phyloP scores from a whole-genome alignment of 2,797 vertebrate species.

The Antrozous pallidus region DNA sequence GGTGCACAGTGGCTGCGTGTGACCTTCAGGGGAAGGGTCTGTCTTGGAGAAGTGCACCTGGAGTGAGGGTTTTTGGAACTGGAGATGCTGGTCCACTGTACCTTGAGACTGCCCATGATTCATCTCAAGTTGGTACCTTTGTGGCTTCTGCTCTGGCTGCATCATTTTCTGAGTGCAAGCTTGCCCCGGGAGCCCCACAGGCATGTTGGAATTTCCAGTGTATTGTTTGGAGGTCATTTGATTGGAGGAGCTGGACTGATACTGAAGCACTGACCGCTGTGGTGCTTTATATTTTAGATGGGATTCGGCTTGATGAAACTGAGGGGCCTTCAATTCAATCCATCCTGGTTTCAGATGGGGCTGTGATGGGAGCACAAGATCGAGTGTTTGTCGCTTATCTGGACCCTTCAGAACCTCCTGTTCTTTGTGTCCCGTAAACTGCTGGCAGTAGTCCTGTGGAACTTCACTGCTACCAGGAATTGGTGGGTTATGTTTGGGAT shows the following conservation, averaged over 20 bases:
- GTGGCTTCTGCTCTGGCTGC: constrained; percentile 81
- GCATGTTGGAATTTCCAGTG: constrained; percentile 82
- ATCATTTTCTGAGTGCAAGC: constrained; percentile 81
- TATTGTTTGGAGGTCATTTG: constrained; percentile 84
- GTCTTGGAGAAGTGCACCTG: constrained; percentile 73
- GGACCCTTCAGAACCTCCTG: constrained; percentile 70
- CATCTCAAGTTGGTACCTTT: constrained; percentile 77
- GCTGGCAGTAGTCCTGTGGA: constrained; percentile 75
- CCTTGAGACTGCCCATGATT: constrained; percentile 81
- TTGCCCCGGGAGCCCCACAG: constrained; percentile 83
- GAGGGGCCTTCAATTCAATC: constrained; percentile 87
- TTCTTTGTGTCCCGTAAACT: constrained; percentile 74
- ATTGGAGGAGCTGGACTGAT: constrained; percentile 81
- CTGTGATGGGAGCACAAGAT: constrained; percentile 76
- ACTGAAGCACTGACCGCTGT: constrained; percentile 79
- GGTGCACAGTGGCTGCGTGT: constrained; percentile 76
- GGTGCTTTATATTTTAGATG: constrained; percentile 83
- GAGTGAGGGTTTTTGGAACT: constrained; percentile 80
- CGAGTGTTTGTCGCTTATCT: constrained; percentile 79
- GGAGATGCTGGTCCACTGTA: constrained; percentile 85
- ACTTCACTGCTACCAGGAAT: constrained; percentile 44
- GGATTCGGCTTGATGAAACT: constrained; percentile 77
- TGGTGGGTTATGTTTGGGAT: constrained; percentile 67
- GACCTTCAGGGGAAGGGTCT: constrained; percentile 76
- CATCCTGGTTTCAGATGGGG: constrained; percentile 84